These are phyloP conservation scores for Epinotia brunnichana DNA, from an alignment of 2,888 invertebrate species.

Conservation along the genomic window DNA sequence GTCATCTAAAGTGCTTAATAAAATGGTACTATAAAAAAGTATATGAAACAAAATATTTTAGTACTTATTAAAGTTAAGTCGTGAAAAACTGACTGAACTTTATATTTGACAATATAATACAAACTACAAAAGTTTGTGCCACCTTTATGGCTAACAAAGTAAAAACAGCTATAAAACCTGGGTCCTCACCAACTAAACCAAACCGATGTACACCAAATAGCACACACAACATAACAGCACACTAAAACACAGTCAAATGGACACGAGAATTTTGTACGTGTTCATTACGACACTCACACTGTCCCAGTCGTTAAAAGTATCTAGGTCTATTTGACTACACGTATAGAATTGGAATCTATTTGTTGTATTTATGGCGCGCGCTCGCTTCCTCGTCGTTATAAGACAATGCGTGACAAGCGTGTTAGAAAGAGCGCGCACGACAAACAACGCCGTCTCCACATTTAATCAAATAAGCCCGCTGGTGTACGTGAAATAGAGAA, in stretches of 20 bases:
- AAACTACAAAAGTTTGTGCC: neutral
- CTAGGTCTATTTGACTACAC: neutral
- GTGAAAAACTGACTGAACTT: neutral
- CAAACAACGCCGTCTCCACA: no score
- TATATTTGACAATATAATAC: neutral
- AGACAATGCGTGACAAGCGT: no score
- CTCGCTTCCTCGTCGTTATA: no score
- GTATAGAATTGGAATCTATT: neutral
- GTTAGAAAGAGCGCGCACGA: no score
- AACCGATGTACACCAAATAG: conserved; percentile 3
- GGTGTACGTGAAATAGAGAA: no score
- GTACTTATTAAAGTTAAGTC: neutral
- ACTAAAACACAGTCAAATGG: conserved; percentile 10
- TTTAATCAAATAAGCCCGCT: no score
- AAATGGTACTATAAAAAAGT: neutral
- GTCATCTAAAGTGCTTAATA: neutral
- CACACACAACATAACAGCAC: neutral
- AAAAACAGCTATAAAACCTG: conserved; percentile 10
- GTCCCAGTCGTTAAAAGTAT: neutral
- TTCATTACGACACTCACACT: neutral
- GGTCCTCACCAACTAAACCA: neutral
- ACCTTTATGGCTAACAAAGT: conserved; percentile 6
- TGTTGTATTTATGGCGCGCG: neutral
- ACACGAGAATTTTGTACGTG: neutral
- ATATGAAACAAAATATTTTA: neutral